Evolutionary conservation across 2,888 invertebrate genomes (phyloP), one percentile per base, ranked within the genome.

Genomic region (Dione juno): DNA sequence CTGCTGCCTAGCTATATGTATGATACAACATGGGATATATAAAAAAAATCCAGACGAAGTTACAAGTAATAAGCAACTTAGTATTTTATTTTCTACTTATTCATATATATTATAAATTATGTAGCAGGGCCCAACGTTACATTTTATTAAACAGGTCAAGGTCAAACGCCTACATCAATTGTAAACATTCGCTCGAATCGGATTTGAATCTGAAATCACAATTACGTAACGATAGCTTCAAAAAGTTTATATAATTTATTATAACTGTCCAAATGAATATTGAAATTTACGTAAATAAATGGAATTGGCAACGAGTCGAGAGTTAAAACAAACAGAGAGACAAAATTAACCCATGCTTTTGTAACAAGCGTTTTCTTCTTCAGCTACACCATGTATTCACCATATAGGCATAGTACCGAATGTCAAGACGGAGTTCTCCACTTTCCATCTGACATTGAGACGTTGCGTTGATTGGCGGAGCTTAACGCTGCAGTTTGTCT

Each of bases 251-350:
- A 48, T 54, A 54, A 35, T 54, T 54, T 35, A 35, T 3, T n/a
- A 35, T n/a, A 35, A 54, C n/a, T 0, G 11, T 16, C 57, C 1
- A 37, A 37, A 57, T 57, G 5, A 57, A 57, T 57, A 57, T 40
- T 37, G 37, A 57, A 37, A 57, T 57, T 57, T 57, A 16, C 37
- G 37, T 57, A 10, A 37, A 37, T 57, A 57, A 57, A 57, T 57
- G 57, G 37, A 57, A 37, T 57, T 57, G 37, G 57, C 57, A 57
- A 16, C 37, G 16, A 37, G 3, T 1, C 57, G 16, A 11, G 57
- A 57, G 57, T 57, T 40, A 57, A 57, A 57, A 57, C 57, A 57
- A 54, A 54, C 16, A 54, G 6, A 9, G 10, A 16, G 54, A 54
- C 54, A 54, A 37, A 54, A 37, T 54, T 54, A 54, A 57, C 37